These are phyloP conservation scores for Limnephilus auricula DNA, from an alignment of 2,888 invertebrate genomes.

Conservation along the genomic window DNA sequence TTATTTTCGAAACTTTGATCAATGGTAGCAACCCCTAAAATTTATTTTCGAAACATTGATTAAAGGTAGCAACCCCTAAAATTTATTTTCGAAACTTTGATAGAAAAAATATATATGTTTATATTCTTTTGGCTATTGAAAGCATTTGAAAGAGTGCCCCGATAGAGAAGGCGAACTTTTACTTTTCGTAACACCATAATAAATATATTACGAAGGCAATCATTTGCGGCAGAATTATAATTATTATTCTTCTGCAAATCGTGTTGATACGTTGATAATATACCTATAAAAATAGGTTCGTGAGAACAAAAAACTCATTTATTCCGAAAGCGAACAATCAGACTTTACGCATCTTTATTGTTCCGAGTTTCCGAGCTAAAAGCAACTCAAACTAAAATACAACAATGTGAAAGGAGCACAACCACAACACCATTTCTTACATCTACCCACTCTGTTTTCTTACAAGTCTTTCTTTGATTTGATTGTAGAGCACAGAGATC, in stretches of 20 bases:
- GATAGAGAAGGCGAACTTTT: no score
- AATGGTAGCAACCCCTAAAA: no score
- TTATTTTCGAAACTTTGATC: no score
- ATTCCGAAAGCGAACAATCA: neutral
- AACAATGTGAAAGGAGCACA: neutral
- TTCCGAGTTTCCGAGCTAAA: neutral
- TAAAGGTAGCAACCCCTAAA: no score
- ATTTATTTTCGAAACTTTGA: no score
- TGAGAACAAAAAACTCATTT: neutral
- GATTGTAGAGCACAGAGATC: neutral
- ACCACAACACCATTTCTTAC: neutral
- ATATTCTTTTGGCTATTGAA: no score
- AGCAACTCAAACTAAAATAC: neutral
- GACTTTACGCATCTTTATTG: neutral
- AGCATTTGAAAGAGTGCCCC: no score
- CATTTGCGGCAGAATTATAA: neutral
- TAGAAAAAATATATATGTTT: no score
- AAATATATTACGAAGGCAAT: neutral
- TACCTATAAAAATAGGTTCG: neutral
- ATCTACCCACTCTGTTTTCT: neutral
- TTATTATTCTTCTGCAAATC: neutral
- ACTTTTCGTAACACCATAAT: no score
- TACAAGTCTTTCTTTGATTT: neutral
- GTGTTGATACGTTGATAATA: no score
- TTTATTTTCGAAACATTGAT: no score